These are phyloP conservation scores for Pogonognathellus flavescens DNA, from an alignment of 1,140 invertebrate genomes.

Conservation along the genomic window DNA sequence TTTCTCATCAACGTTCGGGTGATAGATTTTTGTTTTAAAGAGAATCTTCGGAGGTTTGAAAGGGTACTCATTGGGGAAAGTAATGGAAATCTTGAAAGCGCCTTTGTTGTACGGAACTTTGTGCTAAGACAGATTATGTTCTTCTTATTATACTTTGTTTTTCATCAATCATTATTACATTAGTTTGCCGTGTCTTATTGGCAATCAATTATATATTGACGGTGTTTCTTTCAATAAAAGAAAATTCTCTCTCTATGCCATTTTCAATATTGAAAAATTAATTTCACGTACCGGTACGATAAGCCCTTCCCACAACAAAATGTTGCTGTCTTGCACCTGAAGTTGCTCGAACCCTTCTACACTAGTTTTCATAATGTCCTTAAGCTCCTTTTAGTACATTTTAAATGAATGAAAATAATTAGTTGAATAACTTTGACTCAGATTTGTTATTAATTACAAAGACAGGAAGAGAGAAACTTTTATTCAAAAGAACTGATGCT, in stretches of 20 bases:
- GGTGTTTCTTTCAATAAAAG: conserved; percentile 19
- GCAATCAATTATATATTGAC: no score
- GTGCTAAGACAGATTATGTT: no score
- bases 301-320: conserved; percentile 93
- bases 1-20: conserved; percentile 99
- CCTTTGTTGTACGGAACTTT: conserved; percentile 98
- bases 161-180: no score
- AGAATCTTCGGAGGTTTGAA: conserved; percentile 99
- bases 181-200: no score
- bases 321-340: conserved; percentile 93
- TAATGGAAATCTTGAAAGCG: conserved; percentile 97
- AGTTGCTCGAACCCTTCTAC: conserved; percentile 92
- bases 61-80: conserved; percentile 98
- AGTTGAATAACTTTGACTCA: no score
- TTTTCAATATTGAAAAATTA: neutral
- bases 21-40: conserved; percentile 99
- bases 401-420: neutral
- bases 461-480: no score
- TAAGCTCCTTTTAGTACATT: conserved; percentile 81
- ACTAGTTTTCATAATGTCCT: conserved; percentile 86
- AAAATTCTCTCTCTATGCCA: conserved; percentile 4
- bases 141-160: no score
- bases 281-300: conserved; percentile 87
- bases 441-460: no score
- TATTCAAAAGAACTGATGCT: no score